A percentile compares a stretch with the other conserved stretches of the same genome.
These are phyloP conservation scores for Gallinago media DNA, from an alignment of 2,113 vertebrate species.

Conservation along the genomic window DNA sequence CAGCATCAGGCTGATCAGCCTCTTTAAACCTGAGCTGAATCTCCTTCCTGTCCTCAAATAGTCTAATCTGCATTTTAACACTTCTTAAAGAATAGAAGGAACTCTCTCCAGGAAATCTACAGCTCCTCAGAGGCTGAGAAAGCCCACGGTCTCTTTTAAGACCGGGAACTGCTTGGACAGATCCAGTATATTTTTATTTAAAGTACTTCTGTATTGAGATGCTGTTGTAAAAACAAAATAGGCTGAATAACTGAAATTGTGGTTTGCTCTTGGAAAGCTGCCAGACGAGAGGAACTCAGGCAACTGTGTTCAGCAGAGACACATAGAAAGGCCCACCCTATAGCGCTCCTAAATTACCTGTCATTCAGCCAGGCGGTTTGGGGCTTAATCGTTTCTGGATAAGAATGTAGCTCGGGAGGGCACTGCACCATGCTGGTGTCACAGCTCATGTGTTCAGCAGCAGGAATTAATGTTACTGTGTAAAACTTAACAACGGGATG, in stretches of 20 bases:
- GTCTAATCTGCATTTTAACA: constrained; percentile 51
- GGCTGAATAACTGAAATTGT: constrained; percentile 4
- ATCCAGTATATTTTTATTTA: constrained; percentile 4
- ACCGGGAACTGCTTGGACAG: not conserved
- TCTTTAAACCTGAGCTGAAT: constrained; percentile 23
- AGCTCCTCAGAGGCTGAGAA: constrained; percentile 15
- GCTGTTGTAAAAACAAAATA: constrained; percentile 34
- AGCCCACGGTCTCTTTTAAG: constrained; percentile 6
- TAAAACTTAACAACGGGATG: not conserved
- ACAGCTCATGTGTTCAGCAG: constrained; percentile 53
- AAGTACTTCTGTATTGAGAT: constrained; percentile 6
- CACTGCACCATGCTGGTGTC: constrained; percentile 30
- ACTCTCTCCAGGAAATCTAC: not conserved
- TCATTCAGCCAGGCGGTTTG: constrained; percentile 55
- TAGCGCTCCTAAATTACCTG: constrained; percentile 64
- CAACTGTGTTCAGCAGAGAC: not conserved
- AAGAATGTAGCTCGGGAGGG: constrained; percentile 53
- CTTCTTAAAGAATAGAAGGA: not conserved
- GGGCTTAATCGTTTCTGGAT: constrained; percentile 56
- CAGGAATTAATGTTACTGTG: constrained; percentile 49
- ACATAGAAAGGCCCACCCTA: constrained; percentile 23
- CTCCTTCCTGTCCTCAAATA: not conserved
- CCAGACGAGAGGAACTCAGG: not conserved
- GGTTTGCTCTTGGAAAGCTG: constrained; percentile 26
- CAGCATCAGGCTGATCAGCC: constrained; percentile 10